Evolutionary conservation across 2,888 invertebrate species (phyloP).

Genomic region (Hartigia nigra): DNA sequence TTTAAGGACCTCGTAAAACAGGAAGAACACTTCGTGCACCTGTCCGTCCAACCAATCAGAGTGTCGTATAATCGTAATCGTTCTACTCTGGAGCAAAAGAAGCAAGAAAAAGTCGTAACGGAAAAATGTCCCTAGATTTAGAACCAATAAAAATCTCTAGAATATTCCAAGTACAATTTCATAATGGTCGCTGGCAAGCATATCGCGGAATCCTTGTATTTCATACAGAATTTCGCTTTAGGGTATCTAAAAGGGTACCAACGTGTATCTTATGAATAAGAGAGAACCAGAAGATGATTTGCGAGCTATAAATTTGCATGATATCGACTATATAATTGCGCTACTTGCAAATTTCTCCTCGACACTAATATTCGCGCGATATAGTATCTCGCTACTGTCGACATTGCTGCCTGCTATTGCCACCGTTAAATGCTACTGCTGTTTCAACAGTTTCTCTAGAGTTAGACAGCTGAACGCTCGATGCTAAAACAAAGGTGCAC

Average conservation of each 20-base stretch:
- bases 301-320: constrained; percentile 35
- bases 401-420: background rate
- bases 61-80: background rate
- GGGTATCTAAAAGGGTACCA: background rate
- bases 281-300: background rate
- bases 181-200: background rate
- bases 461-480: background rate
- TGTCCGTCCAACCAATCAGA: background rate
- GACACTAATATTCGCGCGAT: background rate
- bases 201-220: background rate
- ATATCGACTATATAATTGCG: constrained; percentile 44
- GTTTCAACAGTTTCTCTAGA: background rate
- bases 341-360: constrained; percentile 12
- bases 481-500: background rate
- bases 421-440: background rate
- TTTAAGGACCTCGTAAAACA: background rate
- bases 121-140: background rate
- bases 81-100: background rate
- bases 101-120: background rate
- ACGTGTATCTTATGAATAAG: background rate
- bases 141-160: background rate
- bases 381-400: background rate
- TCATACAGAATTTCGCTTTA: background rate
- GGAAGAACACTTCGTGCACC: background rate
- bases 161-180: background rate